Evolutionary conservation across 2,797 vertebrate species (phyloP), one percentile per base, ranked within the genome.

Genomic region (Oryzias sinensis): DNA sequence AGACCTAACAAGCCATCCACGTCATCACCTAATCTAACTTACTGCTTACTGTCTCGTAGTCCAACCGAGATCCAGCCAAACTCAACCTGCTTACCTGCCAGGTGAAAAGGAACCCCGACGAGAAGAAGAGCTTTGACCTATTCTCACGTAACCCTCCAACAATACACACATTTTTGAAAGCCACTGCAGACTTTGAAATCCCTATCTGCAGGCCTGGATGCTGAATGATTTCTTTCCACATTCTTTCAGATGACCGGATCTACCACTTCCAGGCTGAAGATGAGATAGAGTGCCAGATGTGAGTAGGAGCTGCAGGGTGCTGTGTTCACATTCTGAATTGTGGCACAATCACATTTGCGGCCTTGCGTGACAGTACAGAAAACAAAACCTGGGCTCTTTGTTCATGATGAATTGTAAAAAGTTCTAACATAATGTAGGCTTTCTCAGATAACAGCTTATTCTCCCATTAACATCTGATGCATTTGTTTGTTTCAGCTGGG

Each of bases 81-180:
- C 94, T 99, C 75, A 99, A 99, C 92, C 93, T 99, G 53, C 88
- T 99, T 57, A 99, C 97, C 77, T 98, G 96, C 74, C 97, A 98
- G 81, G 97, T 99, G 90, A 98, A 98, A 89, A 93, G 92, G 75
- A 98, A 92, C 58, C 93, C 94, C 0, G 97, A 99, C 6, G 97
- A 99, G 90, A 98, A 95, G 85, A 98, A 95, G 79, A 94, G 92
- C 82, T 98, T 99, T 73, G 96, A 98, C 85, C 94, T 99, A 59
- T 96, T 99, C 88, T 98, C 97, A 78, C 96, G 97, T 99, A 90
- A 84, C 40, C 0, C 24, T 11, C 1, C 1, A 27, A 25, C 45
- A n/a, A 2, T 5, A 15, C 20, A 6, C 17, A 20, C 5, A 5
- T 14, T 1, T 4, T 14, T 2, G 14, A 14, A 14, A 4, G 7